These are phyloP conservation scores for Cynoglossus semilaevis DNA, from an alignment of 2,113 vertebrate genomes.

Conservation along the genomic window DNA sequence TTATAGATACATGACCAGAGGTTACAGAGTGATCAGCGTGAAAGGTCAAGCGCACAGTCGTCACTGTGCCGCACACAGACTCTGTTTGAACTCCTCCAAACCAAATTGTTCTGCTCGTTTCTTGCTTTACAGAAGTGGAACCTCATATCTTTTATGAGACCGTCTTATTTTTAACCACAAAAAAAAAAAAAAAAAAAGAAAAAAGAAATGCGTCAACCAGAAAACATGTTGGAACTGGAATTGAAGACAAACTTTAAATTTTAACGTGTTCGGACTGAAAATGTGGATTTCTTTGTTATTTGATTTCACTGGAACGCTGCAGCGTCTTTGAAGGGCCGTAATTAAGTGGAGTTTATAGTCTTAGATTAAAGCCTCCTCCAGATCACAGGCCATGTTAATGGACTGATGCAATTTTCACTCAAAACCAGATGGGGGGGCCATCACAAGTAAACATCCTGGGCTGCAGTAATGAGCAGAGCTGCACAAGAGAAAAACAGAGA, in stretches of 20 bases:
- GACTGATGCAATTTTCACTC: conserved; percentile 77
- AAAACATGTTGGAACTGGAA: conserved; percentile 45
- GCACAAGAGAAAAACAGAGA: conserved; percentile 44
- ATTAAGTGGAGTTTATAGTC: conserved; percentile 81
- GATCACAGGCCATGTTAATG: conserved; percentile 81
- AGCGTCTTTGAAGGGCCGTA: conserved; percentile 74
- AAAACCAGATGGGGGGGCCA: conserved; percentile 77
- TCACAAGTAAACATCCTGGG: conserved; percentile 65
- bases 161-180: conserved; percentile 37
- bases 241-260: conserved; percentile 58
- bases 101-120: conserved; percentile 45
- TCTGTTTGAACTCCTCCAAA: conserved; percentile 46
- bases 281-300: conserved; percentile 67
- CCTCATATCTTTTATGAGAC: conserved; percentile 27
- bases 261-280: conserved; percentile 60
- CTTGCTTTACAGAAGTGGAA: conserved; percentile 31
- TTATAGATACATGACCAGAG: conserved; percentile 55
- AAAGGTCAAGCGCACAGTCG: conserved; percentile 64
- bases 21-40: conserved; percentile 51
- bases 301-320: conserved; percentile 76
- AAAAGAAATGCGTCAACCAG: conserved; percentile 33
- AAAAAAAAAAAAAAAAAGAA: too few relatives aligned
- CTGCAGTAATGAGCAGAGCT: conserved; percentile 44
- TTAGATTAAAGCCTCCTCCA: conserved; percentile 80
- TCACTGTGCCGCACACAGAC: conserved; percentile 53